Evolutionary conservation across 2,113 vertebrate genomes (phyloP), one percentile per base, ranked within the genome.

Genomic region (Narcine bancroftii): DNA sequence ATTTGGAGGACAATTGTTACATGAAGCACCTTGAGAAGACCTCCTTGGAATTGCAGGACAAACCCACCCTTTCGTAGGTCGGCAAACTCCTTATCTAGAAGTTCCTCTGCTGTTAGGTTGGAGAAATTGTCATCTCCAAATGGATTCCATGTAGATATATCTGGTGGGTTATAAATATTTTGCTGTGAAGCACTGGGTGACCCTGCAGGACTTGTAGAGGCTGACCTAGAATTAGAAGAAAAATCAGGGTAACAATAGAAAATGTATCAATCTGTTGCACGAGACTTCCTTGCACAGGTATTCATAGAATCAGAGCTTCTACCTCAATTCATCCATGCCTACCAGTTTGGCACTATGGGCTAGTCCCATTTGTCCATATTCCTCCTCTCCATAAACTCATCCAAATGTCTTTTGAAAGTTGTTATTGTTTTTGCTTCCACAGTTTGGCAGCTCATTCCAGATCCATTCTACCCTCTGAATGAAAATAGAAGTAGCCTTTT

Each of bases 81-180:
- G 26, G 97, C 98, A 95, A 99, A 99, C 94, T 99, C 98, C 95
- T 98, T 99, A 95, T 99, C 99, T 0, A 99, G 97, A 85, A 99
- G 96, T 94, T 99, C 98, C 94, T 99, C 98, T 0, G 98, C 98
- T 1, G 99, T 99, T 53, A 99, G 97, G 94, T 98, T 99, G 93
- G 98, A 99, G 95, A 99, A 99, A 94, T 99, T 99, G 94, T 99
- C 99, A 1, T 99, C 97, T 0, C 98, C 99, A 13, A 99, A 99
- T 0, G 99, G 99, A 94, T 99, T 99, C 99, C 99, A 99, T 0
- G 97, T 95, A 92, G 97, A 95, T 79, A 95, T 92, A 6, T 97
- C 97, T 0, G 96, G 95, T 0, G 96, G 95, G 92, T 96, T 97
- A 92, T 95, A 96, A 93, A 97, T 96, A 0, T 97, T 97, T 93